Base-by-base conservation (phyloP, 30 jellyfish, hydroid and myxozoan species). In the Catostylus mosaicus region DNA sequence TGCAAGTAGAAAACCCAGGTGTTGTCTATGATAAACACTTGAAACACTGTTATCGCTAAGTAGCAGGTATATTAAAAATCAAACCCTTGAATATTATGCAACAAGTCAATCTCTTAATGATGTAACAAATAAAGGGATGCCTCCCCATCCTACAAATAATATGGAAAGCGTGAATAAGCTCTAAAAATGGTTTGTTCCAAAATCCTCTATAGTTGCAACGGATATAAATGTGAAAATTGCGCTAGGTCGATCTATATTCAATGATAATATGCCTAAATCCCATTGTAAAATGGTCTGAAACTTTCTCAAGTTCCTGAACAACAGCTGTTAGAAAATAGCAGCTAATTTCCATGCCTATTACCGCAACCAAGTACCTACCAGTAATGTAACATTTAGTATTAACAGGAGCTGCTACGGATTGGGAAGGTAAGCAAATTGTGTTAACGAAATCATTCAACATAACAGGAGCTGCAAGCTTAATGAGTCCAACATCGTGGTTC, bases 381-480 rank as follows among this genome's bases (percentile, higher is more conserved):
- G 90, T 80, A 30, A 80, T 80, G 90, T 3, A 80, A 67, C 90
- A 80, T 18, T 20, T 20, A 23, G 80, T 65, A 6, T 63, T 46
- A 20, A 66, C 83, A 20, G 82, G 63, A 10, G 67, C 83, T 9
- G 57, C 33, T 46, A 30, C 3, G 10, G 47, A 30, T 61, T 66
- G 64, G 4, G 73, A 7, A 22, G 90, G 90, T 33, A 80, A n/a
- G 72, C 90, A 80, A 4, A 67, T 66, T 10, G 83, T 45, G 66
- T 54, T 67, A 27, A 80, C 90, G 33, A 10, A 38, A 16, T 67
- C 67, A 33, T 80, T 80, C 23, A 80, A 26, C 46, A 64, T 36
- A 2, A 33, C 82, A 2, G 90, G 90, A 3, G 66, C 37, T 9
- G 32, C 66, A 34, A 80, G 67, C 36, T 80, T 80, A 64, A 80